phyloP scores from a whole-genome alignment of 2,113 vertebrate genomes.

The Stegastes partitus region DNA sequence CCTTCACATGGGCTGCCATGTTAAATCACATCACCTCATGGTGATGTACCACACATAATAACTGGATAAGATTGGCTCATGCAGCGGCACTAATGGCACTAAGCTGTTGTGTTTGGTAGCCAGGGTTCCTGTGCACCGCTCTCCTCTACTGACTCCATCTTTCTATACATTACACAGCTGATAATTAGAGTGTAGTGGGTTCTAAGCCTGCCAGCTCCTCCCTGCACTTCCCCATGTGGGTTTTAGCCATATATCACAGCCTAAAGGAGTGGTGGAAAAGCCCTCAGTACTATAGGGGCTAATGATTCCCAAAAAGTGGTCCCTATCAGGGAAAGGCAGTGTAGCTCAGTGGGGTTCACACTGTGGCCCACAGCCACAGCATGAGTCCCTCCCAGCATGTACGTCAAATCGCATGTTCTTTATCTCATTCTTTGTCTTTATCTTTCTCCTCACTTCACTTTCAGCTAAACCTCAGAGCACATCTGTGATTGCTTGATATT shows the following conservation, averaged over 20 bases:
- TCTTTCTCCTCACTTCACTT: conserved; percentile 38
- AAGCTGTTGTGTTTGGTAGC: conserved; percentile 66
- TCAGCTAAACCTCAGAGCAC: conserved; percentile 26
- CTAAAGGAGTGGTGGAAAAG: conserved; percentile 40
- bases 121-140: conserved; percentile 34
- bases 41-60: conserved; percentile 70
- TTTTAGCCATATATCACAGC: conserved; percentile 42
- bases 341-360: conserved; percentile 63
- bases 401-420: conserved; percentile 52
- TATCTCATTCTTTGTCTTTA: conserved; percentile 36
- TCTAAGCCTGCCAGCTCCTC: conserved; percentile 25
- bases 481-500: conserved; percentile 42
- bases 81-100: conserved; percentile 68
- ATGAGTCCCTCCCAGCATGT: conserved; percentile 53
- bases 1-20: conserved; percentile 51
- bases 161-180: conserved; percentile 53
- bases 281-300: conserved; percentile 49
- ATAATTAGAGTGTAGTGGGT: conserved; percentile 47
- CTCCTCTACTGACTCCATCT: conserved; percentile 35
- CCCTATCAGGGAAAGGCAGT: conserved; percentile 53
- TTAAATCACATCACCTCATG: conserved; percentile 66
- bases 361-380: conserved; percentile 55
- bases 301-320: conserved; percentile 72
- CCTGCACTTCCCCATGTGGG: conserved; percentile 40
- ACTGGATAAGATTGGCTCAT: conserved; percentile 65